Conservation (phyloP, 2,113 vertebrate species). For the Cheirogaleus medius region DNA sequence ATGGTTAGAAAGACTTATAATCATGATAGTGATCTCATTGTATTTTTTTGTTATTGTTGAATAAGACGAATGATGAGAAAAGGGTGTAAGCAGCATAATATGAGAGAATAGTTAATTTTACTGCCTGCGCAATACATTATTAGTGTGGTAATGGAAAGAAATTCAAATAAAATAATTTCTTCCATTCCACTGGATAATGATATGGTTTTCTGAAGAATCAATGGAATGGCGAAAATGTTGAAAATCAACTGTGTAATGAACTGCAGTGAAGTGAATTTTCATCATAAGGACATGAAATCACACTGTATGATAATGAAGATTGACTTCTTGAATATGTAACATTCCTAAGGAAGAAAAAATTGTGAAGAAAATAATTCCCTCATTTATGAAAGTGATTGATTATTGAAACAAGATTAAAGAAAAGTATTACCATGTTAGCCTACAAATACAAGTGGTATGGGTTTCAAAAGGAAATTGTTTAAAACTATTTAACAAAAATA, state of each 20-base stretch:
- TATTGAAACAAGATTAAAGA: not conserved
- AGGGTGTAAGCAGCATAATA: not conserved
- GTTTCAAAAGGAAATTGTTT: not conserved
- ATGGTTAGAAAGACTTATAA: not conserved
- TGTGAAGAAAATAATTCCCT: not conserved
- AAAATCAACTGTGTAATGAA: conserved; percentile 40
- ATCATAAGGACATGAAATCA: conserved; percentile 6
- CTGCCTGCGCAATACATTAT: not conserved
- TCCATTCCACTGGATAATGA: not conserved
- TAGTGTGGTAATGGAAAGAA: not conserved
- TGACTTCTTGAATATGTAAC: not conserved
- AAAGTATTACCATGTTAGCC: not conserved
- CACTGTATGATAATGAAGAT: not conserved
- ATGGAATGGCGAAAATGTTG: not conserved
- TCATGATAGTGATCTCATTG: not conserved
- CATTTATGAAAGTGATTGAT: not conserved
- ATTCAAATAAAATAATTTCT: conserved; percentile 28
- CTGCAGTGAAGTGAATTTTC: not conserved
- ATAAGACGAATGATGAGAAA: not conserved
- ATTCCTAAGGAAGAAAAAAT: not conserved
- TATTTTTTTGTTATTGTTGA: not conserved
- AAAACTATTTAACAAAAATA: not conserved
- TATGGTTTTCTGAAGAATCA: conserved; percentile 19
- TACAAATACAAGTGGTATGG: not conserved
- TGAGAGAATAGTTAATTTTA: conserved; percentile 20